These are phyloP conservation scores for Paracentrotus lividus DNA, from an alignment of 53 echinoderm and acorn worm species.

Conservation along the genomic window DNA sequence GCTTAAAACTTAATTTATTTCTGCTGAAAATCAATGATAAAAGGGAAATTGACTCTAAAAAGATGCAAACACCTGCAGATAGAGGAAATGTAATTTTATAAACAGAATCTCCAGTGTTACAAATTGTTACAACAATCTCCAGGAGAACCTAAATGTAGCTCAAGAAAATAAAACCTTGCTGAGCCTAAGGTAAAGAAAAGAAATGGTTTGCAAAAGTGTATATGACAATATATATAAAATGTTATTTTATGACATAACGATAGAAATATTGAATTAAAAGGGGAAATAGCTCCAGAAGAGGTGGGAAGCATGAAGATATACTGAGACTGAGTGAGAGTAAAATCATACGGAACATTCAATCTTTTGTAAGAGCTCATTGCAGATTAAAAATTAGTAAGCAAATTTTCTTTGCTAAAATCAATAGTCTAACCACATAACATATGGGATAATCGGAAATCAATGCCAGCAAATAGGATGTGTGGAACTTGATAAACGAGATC, in stretches of 20 bases:
- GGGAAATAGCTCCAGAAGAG: neutral
- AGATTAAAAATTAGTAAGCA: neutral
- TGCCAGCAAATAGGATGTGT: neutral
- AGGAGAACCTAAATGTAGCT: no score
- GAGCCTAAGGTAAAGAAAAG: neutral
- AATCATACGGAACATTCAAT: no score
- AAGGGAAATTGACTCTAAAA: neutral
- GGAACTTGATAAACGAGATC: neutral
- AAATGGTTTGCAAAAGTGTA: no score
- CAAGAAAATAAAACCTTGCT: no score
- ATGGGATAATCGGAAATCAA: neutral
- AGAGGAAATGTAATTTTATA: neutral
- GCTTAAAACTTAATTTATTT: neutral
- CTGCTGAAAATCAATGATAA: neutral
- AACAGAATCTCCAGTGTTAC: neutral
- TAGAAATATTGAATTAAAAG: neutral
- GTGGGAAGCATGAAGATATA: neutral
- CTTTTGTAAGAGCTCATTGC: neutral
- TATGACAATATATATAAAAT: no score
- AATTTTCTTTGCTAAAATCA: neutral
- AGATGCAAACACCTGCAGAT: slow-evolving; percentile 1
- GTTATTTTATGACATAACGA: neutral
- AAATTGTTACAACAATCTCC: no score
- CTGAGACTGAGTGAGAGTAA: neutral
- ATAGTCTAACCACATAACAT: neutral